Evolutionary conservation across 1,140 invertebrate genomes (phyloP).

Genomic region (Meteorus sp.): DNA sequence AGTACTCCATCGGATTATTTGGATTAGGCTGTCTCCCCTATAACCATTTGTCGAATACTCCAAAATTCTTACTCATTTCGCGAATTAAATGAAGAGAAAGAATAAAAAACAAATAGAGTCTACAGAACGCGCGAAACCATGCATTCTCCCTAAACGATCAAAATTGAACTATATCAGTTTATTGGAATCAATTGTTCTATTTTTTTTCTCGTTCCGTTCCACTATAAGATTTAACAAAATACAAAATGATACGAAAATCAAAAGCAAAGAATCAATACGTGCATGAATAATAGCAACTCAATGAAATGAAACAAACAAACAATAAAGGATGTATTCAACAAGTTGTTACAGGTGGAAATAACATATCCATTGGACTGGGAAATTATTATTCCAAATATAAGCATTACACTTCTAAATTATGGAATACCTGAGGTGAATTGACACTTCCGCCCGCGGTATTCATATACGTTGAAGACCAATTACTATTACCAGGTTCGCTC

Average conservation of each 20-base stretch:
- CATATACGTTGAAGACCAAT: constrained; percentile 42
- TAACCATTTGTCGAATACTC: constrained; percentile 61
- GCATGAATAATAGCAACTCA: neutral
- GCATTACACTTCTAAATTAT: neutral
- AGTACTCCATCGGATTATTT: constrained; percentile 90
- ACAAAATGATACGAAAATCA: constrained; percentile 16
- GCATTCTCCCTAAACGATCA: neutral
- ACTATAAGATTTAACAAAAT: no score
- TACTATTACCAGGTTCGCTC: constrained; percentile 43
- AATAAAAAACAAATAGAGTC: constrained; percentile 6
- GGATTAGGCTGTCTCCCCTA: constrained; percentile 72
- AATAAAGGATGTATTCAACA: constrained; percentile 54
- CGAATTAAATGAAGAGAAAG: neutral
- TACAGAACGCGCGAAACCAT: constrained; percentile 20
- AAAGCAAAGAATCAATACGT: neutral
- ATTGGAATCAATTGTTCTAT: no score
- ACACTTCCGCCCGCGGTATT: constrained; percentile 34
- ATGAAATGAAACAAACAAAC: constrained; percentile 30
- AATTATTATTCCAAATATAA: constrained; percentile 9
- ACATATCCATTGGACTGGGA: neutral
- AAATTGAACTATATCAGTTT: no score
- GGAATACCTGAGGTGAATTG: constrained; percentile 51
- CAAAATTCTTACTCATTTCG: constrained; percentile 44
- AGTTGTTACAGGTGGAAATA: constrained; percentile 51
- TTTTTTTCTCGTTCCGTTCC: no score